phyloP scores from a whole-genome alignment of 2,888 invertebrate genomes.

The Mythimna impura region DNA sequence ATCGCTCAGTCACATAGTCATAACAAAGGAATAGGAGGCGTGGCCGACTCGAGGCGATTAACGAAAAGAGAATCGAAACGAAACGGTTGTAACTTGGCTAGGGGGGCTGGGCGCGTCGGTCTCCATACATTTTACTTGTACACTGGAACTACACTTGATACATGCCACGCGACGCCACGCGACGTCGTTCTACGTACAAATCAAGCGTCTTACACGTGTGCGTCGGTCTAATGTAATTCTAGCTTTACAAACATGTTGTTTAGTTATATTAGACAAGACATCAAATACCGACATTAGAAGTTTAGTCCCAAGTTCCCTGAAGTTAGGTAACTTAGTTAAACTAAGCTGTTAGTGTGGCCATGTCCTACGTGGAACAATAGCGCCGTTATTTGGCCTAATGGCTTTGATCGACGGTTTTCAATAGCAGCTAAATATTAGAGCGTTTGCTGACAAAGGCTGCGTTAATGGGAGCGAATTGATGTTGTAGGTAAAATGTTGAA shows the following conservation, averaged over 20 bases:
- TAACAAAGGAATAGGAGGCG: no score
- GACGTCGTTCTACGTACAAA: no score
- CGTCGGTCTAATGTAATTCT: no score
- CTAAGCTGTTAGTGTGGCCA: slow-evolving; percentile 6
- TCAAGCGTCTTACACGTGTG: no score
- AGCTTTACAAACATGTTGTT: background rate
- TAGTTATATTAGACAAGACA: background rate
- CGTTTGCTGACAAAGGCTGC: slow-evolving; percentile 20
- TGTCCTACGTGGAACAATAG: slow-evolving; percentile 34
- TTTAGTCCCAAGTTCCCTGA: slow-evolving; percentile 17
- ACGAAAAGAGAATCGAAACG: no score
- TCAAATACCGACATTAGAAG: slow-evolving; percentile 23
- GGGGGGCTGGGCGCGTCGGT: no score
- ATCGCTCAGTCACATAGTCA: no score
- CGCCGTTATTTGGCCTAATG: slow-evolving; percentile 22
- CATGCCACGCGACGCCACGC: no score
- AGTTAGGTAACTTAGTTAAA: slow-evolving; percentile 2
- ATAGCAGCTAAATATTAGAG: slow-evolving; percentile 25
- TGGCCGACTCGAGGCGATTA: no score
- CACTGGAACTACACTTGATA: no score
- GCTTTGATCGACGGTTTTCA: slow-evolving; percentile 21
- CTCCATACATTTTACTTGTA: no score
- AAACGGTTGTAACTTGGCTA: no score
- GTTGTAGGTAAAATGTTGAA: background rate
- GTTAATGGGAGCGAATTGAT: slow-evolving; percentile 2